A percentile compares a stretch with the other conserved stretches of the same genome.
These are phyloP conservation scores for Montipora capitata DNA, from an alignment of 92 coral and sea anemone genomes.

Conservation along the genomic window DNA sequence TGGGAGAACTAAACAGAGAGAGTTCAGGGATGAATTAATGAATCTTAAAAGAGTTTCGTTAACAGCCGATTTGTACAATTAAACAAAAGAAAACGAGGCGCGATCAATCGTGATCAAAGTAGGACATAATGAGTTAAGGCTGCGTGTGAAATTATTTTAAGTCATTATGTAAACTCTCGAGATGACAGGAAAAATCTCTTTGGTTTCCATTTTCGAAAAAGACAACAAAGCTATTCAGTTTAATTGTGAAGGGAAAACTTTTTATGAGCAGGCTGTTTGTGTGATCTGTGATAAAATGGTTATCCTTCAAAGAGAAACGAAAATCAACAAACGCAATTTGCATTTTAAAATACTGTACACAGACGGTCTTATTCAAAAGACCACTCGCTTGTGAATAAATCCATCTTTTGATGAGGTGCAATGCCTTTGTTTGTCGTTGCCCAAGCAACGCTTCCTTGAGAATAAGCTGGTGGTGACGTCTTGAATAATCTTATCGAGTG, in stretches of 20 bases:
- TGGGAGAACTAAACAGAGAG: too few species aligned
- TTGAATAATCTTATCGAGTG: slow-evolving; percentile 18
- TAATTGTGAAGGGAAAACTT: neutral
- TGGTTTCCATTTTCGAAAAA: neutral
- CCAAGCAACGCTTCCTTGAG: neutral
- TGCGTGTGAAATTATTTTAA: neutral
- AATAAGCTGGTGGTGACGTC: slow-evolving; percentile 49
- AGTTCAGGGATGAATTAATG: neutral
- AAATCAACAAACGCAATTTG: slow-evolving; percentile 45
- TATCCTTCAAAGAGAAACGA: slow-evolving; percentile 17
- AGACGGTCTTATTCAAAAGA: neutral
- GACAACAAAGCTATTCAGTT: too few species aligned
- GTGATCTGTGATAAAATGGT: slow-evolving; percentile 3
- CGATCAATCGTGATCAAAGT: neutral
- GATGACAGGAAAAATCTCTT: neutral
- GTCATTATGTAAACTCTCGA: neutral
- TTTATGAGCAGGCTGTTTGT: neutral
- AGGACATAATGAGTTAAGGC: neutral
- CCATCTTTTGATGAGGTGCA: slow-evolving; percentile 21
- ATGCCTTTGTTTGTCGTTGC: slow-evolving; percentile 39
- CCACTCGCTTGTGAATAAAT: neutral
- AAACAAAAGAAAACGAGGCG: neutral
- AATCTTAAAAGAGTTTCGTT: neutral
- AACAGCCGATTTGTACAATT: neutral
- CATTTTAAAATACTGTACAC: slow-evolving; percentile 29